Percentiles rank a stretch among this genome's conserved stretches.
These are phyloP conservation scores for Champsocephalus gunnari DNA, from an alignment of 2,797 vertebrate species.

Conservation along the genomic window DNA sequence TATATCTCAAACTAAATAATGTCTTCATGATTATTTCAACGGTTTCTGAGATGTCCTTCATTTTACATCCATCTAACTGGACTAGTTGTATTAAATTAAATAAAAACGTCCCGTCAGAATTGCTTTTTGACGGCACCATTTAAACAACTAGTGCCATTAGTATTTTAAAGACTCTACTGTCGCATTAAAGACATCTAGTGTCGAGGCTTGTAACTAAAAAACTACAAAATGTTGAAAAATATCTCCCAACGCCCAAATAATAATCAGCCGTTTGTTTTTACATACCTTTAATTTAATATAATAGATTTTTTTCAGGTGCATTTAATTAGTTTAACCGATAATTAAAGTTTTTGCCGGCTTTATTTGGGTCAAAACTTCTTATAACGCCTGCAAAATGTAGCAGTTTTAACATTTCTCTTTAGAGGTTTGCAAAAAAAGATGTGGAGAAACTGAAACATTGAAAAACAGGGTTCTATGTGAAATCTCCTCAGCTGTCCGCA, in stretches of 20 bases:
- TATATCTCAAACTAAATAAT: too few relatives aligned
- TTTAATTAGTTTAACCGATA: not conserved
- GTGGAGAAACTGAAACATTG: not conserved
- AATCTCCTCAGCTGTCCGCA: not conserved
- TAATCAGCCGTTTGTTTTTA: not conserved
- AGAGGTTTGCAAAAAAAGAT: too few relatives aligned
- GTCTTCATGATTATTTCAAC: too few relatives aligned
- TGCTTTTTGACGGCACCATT: not conserved
- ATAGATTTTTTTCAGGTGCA: not conserved
- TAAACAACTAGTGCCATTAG: not conserved
- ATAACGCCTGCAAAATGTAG: not conserved
- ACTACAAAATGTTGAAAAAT: not conserved
- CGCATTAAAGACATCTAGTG: too few relatives aligned
- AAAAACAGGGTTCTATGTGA: not conserved
- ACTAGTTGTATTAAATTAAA: too few relatives aligned
- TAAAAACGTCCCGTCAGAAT: not conserved
- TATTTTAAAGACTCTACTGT: not conserved
- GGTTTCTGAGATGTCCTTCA: too few relatives aligned
- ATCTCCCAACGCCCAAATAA: not conserved
- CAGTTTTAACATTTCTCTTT: too few relatives aligned
- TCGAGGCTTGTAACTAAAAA: too few relatives aligned
- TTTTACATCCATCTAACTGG: too few relatives aligned
- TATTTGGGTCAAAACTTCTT: not conserved
- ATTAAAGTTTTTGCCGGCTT: not conserved
- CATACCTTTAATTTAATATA: not conserved